Evolutionary conservation across 2,888 invertebrate species (phyloP), one percentile per base, ranked within the genome.

Genomic region (Acleris laterana): DNA sequence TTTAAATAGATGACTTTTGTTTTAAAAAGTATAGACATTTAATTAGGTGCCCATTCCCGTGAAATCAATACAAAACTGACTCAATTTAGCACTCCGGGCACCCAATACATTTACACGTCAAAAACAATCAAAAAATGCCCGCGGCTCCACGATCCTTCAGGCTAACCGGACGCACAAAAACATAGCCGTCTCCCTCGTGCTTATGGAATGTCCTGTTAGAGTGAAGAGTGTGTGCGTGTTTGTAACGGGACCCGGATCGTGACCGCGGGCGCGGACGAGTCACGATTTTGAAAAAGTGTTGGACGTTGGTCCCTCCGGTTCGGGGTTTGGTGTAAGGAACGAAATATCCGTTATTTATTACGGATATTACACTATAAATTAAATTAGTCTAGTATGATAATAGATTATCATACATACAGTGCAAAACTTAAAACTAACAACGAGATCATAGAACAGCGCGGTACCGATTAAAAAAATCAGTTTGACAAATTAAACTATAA

Each of bases 261-360:
- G 93, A 91, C 87, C 83, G 74, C 75, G 81, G 77, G 79, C 81
- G 81, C 55, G 85, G 85, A 79, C 88, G 78, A 87, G 93, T 93
- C 93, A 93, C 93, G 93, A 90, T 89, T 89, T 90, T 89, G 88
- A 90, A 93, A 92, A 92, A 90, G 89, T 91, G 90, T 88, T 81
- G 87, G 90, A 83, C 83, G 81, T 73, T 76, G 79, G 79, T 83
- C 84, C 84, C 81, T 74, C 74, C 77, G 76, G 77, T 71, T 76
- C 78, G 67, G 67, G 55, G 77, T 55, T 69, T 81, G 85, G 84
- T 66, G 65, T 75, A 84, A 85, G 77, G 68, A 62, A 75, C 62
- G 74, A 62, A 57, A 57, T 57, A 28, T 53, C 53, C 64, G 59
- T 60, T 63, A 63, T 38, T 59, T 42, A 16, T 46, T 20, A 44